Base-by-base conservation (phyloP, 1,140 invertebrate species). In the Hypothenemus hampei region DNA sequence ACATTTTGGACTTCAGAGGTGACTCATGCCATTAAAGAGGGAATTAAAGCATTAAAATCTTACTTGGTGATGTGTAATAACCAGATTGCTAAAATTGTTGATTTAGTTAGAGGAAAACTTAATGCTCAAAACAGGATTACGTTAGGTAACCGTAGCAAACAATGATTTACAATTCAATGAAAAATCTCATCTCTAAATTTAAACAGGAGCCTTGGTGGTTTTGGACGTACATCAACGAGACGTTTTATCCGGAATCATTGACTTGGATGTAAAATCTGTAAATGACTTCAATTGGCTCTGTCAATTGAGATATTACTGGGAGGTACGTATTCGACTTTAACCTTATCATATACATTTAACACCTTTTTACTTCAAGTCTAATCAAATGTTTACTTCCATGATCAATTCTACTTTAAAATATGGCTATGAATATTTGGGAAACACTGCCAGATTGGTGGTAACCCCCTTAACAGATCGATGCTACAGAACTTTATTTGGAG, bases 371-470 rank as follows among this genome's bases (percentile, higher is more conserved):
- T 52, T 52, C 41, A 3, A 56, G 53, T 13, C 11, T 5, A 47
- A 56, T 0, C 70, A 85, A 54, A 75, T 95, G 62, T 76, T 84
- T 13, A 91, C 91, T 0, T 78, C 86, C 49, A 97, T 97, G 91
- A 94, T 97, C 43, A 97, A 96, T 68, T 90, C 91, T 0, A 81
- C 81, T 54, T 74, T 97, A 43, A 80, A 81, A 60, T 98, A 98
- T 72, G 93, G 93, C 3, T 97, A 97, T 70, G 95, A 98, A 70
- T 98, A 98, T 69, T 79, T 98, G 7, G 93, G 93, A 2, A 96
- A 96, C 69, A 88, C 86, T 0, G 78, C 83, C 0, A 81, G 93
- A 21, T 72, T 98, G 8, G 93, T 96, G 1, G 88, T 93, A 36
- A 95, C 91, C 0, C 89, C 91, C 0, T 73, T 97, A 18, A 98